Base-by-base conservation (phyloP, 1,140 invertebrate species). In the Drosophila mauritiana region DNA sequence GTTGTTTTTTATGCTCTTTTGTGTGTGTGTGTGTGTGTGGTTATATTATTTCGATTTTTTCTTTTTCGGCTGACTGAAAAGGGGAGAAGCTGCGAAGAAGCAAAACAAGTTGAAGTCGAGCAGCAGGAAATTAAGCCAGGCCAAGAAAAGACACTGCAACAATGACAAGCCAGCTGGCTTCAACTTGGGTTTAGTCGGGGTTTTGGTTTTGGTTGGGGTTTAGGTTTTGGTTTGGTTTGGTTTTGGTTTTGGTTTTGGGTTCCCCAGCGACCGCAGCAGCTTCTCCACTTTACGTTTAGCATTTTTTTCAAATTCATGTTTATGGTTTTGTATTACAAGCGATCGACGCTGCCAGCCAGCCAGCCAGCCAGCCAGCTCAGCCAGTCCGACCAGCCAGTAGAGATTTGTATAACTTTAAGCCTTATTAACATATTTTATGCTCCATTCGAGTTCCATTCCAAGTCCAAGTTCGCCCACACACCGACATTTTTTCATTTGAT, bases 401-500 rank as follows among this genome's bases (percentile, higher is more conserved):
- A 74, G 55, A 56, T 88, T 73, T 79, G 75, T 88, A 84, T 89
- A 84, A 80, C 73, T 90, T 84, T 84, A 89, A 89, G 83, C 72
- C 83, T 89, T 88, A 88, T 88, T 88, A 88, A 88, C 83, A 88
- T 88, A 88, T 88, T 90, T 88, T 89, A 89, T 89, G 83, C 76
- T 69, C 63, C 61, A 64, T 48, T 43, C 73, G 73, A 76, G 72
- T 56, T 74, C 43, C 72, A 63, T 51, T 51, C 70, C 58, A 74
- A 54, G 69, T 73, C 72, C 68, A 74, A 74, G 72, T 63, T 75
- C 73, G 73, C 73, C 73, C 73, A 76, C 73, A 76, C 72, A 75
- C 70, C 64, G 48, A 65, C 52, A 75, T 46, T 65, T 67, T 57
- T 57, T 48, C 39, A 51, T 73, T 57, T 72, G 45, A 72, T 40